Evolutionary conservation across 2,797 vertebrate species (phyloP).

Genomic region (Sebastes kiyomatsui): DNA sequence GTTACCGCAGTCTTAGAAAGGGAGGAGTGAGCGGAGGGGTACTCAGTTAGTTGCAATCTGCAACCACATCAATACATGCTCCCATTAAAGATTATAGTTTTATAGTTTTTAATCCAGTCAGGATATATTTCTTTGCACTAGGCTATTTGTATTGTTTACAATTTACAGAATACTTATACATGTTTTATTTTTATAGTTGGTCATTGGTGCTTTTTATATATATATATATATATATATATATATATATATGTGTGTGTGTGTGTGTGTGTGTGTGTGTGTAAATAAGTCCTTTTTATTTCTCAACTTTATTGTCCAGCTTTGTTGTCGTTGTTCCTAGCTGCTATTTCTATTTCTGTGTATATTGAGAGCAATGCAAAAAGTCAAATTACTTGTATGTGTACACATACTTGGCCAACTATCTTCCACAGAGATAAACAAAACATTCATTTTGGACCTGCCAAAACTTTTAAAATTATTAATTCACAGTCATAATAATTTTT

Average conservation of each 20-base stretch:
- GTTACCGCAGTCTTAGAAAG: too few relatives aligned
- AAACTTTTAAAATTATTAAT: too few relatives aligned
- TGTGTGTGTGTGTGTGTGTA: too few relatives aligned
- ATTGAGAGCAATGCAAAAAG: background rate
- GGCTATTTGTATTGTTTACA: too few relatives aligned
- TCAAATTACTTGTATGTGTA: background rate
- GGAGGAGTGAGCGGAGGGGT: too few relatives aligned
- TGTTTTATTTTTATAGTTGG: background rate
- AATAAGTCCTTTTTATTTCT: background rate
- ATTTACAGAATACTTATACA: too few relatives aligned
- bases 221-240: background rate
- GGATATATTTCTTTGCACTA: too few relatives aligned
- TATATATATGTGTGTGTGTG: background rate
- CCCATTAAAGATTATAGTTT: background rate
- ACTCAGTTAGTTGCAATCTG: too few relatives aligned
- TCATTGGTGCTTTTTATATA: background rate
- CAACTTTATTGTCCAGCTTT: background rate
- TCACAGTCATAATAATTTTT: too few relatives aligned
- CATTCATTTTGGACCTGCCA: too few relatives aligned
- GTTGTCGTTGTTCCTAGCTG: background rate
- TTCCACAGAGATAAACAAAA: too few relatives aligned
- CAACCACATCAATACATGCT: too few relatives aligned
- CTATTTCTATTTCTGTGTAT: background rate
- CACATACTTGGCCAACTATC: background rate
- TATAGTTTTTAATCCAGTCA: background rate